Percentiles rank a stretch among this genome's conserved stretches.
Conservation (phyloP, 2,797 vertebrate genomes). For the Spinus pinus region DNA sequence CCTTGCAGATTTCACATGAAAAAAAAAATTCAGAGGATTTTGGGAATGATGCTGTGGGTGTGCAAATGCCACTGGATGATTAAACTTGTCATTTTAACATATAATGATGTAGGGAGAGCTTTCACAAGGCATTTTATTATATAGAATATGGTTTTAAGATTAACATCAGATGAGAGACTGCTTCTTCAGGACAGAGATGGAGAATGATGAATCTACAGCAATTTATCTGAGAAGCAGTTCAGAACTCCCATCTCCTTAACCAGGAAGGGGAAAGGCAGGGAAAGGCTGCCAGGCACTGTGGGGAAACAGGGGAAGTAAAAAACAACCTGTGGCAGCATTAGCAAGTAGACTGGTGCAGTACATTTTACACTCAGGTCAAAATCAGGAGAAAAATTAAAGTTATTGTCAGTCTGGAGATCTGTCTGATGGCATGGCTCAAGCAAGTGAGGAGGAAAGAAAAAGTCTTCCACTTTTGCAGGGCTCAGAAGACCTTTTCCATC, state of each 20-base stretch:
- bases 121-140: neutral
- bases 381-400: neutral
- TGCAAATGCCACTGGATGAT: neutral
- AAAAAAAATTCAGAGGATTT: neutral
- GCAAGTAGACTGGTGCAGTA: neutral
- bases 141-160: neutral
- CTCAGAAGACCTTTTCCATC: neutral
- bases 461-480: neutral
- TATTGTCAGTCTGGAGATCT: neutral
- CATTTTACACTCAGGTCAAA: neutral
- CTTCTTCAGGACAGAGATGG: neutral
- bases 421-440: neutral
- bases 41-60: neutral
- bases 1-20: neutral
- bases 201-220: neutral
- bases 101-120: neutral
- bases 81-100: neutral
- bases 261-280: neutral
- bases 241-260: neutral
- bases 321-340: neutral
- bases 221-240: neutral
- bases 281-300: neutral
- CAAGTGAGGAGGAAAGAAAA: neutral
- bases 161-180: neutral
- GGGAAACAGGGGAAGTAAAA: neutral